Base-by-base conservation (phyloP, 1,140 invertebrate species). In the Sinella curviseta region DNA sequence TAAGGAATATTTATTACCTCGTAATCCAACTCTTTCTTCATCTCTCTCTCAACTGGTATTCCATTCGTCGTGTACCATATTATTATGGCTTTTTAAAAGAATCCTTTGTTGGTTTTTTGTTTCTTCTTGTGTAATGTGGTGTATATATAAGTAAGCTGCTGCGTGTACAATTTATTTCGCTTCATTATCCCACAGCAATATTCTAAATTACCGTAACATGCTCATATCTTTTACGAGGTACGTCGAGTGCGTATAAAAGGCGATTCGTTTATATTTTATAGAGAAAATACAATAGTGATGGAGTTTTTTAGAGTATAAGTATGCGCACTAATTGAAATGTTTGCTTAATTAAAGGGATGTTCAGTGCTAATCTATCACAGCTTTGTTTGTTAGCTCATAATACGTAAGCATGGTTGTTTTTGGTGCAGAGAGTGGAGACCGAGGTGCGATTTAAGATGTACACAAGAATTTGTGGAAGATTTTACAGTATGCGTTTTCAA, bases 1-100 rank as follows among this genome's bases (percentile, higher is more conserved):
- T 60, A 60, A 26, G 57, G 57, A 60, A 60, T 60, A 60, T 60
- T 60, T 60, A 60, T 60, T 16, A 60, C 57, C 57, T 60, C 57
- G 57, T 60, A 48, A 48, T 48, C 39, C 39, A 12, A 48, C 39
- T 48, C 39, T 20, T 48, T 48, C 39, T 48, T 48, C 39, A 48
- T 48, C 39, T 48, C 39, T 8, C 20, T 48, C 20, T 48, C 20
- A 48, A 48, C 39, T 48, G 20, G 39, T 48, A 48, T 48, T 48
- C 39, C 20, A 48, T 48, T 48, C 20, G n/a, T n/a, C n/a, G n/a
- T n/a, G n/a, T 48, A 20, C 20, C 39, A 48, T 48, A 20, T 12
- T 12, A 48, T 20, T 20, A 20, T 48, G 8, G 8, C 39, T 48
- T 48, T 48, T 8, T n/a, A 60, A 60, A 60, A 60, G 12, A 12